Evolutionary conservation across 2,888 invertebrate species (phyloP).

Genomic region (Hemaris fuciformis): DNA sequence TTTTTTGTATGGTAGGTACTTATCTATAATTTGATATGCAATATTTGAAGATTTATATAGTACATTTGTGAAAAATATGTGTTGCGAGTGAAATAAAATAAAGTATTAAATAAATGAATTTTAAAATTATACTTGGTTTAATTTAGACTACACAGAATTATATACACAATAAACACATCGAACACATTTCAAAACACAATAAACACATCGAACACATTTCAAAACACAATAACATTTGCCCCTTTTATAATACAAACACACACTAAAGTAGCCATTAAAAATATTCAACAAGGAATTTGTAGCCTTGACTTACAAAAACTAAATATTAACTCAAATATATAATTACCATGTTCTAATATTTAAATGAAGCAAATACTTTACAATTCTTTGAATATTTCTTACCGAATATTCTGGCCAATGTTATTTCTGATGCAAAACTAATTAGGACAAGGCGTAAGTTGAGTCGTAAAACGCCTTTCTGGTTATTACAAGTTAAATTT

Average conservation of each 20-base stretch:
- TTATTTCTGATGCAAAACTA: slow-evolving; percentile 9
- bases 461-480: slow-evolving; percentile 1
- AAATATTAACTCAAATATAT: neutral
- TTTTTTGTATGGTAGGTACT: no score
- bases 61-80: neutral
- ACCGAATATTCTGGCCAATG: neutral
- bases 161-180: neutral
- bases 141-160: neutral
- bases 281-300: neutral
- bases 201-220: neutral
- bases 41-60: no score
- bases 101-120: neutral
- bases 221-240: neutral
- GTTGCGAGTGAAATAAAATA: neutral
- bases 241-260: neutral
- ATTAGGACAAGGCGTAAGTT: neutral
- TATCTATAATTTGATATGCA: no score
- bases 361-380: neutral
- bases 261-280: neutral
- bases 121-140: neutral
- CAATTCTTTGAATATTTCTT: neutral
- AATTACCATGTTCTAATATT: neutral
- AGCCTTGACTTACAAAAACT: neutral
- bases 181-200: neutral
- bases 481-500: slow-evolving; percentile 5